These are phyloP conservation scores for Typhlichthys subterraneus DNA, from an alignment of 2,797 vertebrate species.

Conservation along the genomic window DNA sequence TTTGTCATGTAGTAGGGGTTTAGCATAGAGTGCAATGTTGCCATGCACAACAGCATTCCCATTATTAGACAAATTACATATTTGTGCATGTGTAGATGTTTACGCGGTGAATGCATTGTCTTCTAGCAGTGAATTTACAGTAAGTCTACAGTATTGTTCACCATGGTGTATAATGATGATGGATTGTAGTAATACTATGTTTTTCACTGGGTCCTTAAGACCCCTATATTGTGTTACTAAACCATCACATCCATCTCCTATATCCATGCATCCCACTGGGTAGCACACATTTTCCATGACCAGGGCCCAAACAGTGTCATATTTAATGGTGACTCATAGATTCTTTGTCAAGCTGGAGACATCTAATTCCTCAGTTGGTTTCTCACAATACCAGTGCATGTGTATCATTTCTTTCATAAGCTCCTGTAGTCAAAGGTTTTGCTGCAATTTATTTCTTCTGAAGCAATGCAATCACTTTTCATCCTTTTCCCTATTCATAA, in stretches of 20 bases:
- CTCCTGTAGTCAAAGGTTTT: not conserved
- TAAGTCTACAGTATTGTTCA: constrained; percentile 42
- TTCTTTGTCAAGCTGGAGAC: constrained; percentile 26
- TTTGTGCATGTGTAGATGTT: constrained; percentile 28
- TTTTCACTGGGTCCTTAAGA: constrained; percentile 56
- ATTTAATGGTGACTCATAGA: constrained; percentile 30
- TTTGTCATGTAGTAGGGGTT: constrained; percentile 37
- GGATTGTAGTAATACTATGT: constrained; percentile 55
- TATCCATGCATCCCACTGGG: constrained; percentile 32
- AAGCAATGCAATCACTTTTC: too few relatives aligned
- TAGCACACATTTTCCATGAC: constrained; percentile 25
- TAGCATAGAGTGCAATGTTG: constrained; percentile 7
- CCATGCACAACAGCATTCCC: constrained; percentile 10
- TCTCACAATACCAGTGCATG: not conserved
- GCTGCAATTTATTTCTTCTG: too few relatives aligned
- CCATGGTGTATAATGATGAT: constrained; percentile 54
- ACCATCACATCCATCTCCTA: constrained; percentile 50
- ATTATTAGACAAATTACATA: not conserved
- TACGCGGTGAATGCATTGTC: constrained; percentile 16
- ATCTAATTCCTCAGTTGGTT: constrained; percentile 23
- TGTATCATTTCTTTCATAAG: too few relatives aligned
- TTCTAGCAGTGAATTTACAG: constrained; percentile 34
- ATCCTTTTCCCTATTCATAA: too few relatives aligned
- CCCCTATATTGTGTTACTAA: constrained; percentile 49
- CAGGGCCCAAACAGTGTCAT: constrained; percentile 29